Conservation (phyloP, 2,113 vertebrate species). For the Neofelis nebulosa region DNA sequence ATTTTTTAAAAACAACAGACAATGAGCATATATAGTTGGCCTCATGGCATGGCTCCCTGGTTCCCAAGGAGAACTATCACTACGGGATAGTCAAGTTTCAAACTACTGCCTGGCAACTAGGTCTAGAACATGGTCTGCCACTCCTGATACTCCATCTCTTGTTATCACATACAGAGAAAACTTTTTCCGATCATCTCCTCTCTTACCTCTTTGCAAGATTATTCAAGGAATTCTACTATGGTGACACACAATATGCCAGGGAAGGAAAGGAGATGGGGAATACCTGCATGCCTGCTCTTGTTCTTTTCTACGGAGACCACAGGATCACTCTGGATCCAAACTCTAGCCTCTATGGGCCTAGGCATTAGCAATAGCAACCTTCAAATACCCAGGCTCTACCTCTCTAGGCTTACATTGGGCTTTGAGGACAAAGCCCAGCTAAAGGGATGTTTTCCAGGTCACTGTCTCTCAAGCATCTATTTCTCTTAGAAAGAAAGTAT, state of each 20-base stretch:
- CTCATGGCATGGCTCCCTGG: neutral
- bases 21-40: neutral
- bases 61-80: neutral
- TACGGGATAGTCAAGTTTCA: neutral
- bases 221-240: neutral
- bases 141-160: neutral
- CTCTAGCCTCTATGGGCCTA: neutral
- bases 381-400: neutral
- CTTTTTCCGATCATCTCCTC: neutral
- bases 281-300: neutral
- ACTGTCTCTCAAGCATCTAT: neutral
- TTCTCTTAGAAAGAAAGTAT: conserved; percentile 7
- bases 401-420: neutral
- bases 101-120: neutral
- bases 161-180: neutral
- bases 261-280: neutral
- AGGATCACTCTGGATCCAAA: neutral
- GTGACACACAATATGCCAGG: neutral
- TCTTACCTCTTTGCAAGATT: neutral
- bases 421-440: neutral
- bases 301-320: neutral
- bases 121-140: neutral
- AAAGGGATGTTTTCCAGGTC: conserved; percentile 14
- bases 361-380: neutral
- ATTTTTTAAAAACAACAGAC: neutral